Conservation (phyloP, 2,797 vertebrate genomes). For the Telmatherina bonti region DNA sequence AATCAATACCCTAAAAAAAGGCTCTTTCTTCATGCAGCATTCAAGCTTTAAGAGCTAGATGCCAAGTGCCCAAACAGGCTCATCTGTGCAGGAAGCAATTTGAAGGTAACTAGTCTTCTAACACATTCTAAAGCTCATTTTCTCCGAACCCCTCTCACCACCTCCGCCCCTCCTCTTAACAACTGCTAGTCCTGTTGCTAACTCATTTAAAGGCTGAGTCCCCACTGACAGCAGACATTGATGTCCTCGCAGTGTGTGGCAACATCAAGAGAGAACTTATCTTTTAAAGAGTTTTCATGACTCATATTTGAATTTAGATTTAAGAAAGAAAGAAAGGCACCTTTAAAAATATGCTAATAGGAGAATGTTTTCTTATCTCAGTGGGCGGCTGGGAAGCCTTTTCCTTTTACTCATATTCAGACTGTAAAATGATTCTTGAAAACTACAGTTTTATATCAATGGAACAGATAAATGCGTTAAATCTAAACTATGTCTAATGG, state of each 20-base stretch:
- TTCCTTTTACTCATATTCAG: constrained; percentile 12
- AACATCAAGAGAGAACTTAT: constrained; percentile 46
- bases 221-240: constrained; percentile 59
- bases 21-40: constrained; percentile 32
- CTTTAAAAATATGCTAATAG: constrained; percentile 31
- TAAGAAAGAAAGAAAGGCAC: constrained; percentile 34
- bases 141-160: constrained; percentile 11
- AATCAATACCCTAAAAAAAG: constrained; percentile 48
- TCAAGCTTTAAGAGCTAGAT: constrained; percentile 31
- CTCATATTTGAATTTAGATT: constrained; percentile 56
- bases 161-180: constrained; percentile 43
- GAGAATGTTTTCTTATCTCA: constrained; percentile 36
- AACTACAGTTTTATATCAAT: neutral
- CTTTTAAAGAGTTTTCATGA: constrained; percentile 49
- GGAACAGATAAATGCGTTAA: too few relatives aligned
- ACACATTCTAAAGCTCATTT: constrained; percentile 71
- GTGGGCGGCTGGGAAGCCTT: constrained; percentile 3
- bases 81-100: constrained; percentile 58
- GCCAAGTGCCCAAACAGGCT: constrained; percentile 34
- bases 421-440: neutral
- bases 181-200: constrained; percentile 65
- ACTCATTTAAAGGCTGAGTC: constrained; percentile 63
- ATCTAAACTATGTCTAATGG: too few relatives aligned
- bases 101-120: constrained; percentile 70
- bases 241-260: constrained; percentile 59